A percentile compares a stretch with the other conserved stretches of the same genome.
Evolutionary conservation across 2,797 vertebrate species (phyloP).

Genomic region (Labeo calbasu): DNA sequence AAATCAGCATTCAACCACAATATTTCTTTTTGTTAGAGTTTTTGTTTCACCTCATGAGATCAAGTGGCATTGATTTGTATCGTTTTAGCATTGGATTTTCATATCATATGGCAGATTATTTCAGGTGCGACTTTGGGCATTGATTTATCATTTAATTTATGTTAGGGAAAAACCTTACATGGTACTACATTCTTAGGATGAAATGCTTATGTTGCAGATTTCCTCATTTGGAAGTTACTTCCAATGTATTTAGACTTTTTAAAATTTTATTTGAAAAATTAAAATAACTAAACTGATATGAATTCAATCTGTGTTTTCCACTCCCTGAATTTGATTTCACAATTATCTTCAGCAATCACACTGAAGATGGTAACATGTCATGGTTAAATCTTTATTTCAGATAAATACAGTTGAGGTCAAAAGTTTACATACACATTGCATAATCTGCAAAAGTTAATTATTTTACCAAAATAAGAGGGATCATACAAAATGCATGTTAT

Average conservation of each 20-base stretch:
- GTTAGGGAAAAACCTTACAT: not conserved
- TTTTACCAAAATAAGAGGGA: too few species aligned
- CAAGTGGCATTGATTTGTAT: not conserved
- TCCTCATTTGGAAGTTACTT: not conserved
- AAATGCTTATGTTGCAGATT: not conserved
- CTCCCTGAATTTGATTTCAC: not conserved
- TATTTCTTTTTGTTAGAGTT: not conserved
- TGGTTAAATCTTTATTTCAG: not conserved
- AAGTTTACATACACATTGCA: too few species aligned
- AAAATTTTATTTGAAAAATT: not conserved
- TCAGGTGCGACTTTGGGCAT: not conserved
- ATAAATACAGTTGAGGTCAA: too few species aligned
- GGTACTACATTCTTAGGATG: not conserved
- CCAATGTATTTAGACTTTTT: not conserved
- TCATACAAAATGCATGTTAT: too few species aligned
- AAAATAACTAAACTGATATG: not conserved
- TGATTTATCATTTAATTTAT: not conserved
- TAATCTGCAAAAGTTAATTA: too few species aligned
- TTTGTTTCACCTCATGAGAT: not conserved
- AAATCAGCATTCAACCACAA: not conserved
- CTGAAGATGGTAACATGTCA: not conserved
- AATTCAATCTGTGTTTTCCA: not conserved
- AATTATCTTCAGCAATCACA: not conserved
- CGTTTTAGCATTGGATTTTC: not conserved
- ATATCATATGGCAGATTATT: not conserved